A percentile compares a stretch with the other conserved stretches of the same genome.
These are phyloP conservation scores for Pygmarrhopalites habei DNA, from an alignment of 1,140 invertebrate species.

Conservation along the genomic window DNA sequence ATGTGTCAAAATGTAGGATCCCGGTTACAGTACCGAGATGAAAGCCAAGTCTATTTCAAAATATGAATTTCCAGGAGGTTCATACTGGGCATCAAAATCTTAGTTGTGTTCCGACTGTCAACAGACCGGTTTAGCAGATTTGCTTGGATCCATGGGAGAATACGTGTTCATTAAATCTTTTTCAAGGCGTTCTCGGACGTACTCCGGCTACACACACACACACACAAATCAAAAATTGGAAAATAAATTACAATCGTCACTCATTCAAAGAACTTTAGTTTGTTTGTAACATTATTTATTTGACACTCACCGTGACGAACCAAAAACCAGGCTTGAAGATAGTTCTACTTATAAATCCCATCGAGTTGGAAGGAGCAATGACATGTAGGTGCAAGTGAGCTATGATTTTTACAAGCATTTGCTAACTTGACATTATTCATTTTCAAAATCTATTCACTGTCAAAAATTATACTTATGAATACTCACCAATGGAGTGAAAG, in stretches of 20 bases:
- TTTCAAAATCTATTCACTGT: no score
- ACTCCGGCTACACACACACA: slow-evolving; percentile 12
- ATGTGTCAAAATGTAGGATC: slow-evolving; percentile 48
- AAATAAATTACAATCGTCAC: no score
- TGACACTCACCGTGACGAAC: slow-evolving; percentile 58
- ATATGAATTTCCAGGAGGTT: slow-evolving; percentile 67
- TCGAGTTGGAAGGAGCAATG: slow-evolving; percentile 69
- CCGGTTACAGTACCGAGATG: slow-evolving; percentile 74
- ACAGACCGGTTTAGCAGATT: no score
- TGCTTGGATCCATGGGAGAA: no score
- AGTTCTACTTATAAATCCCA: slow-evolving; percentile 58
- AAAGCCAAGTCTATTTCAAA: slow-evolving; percentile 56
- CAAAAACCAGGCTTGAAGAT: slow-evolving; percentile 71
- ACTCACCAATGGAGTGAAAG: no score
- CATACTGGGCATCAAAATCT: slow-evolving; percentile 62
- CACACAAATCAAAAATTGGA: no score
- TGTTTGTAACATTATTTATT: no score
- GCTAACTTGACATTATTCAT: no score
- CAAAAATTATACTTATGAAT: no score
- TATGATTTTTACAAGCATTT: no score
- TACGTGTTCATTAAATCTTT: neutral
- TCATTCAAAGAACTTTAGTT: no score
- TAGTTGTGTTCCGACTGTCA: no score
- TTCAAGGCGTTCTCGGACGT: slow-evolving; percentile 3
- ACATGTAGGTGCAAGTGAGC: slow-evolving; percentile 79